These are phyloP conservation scores for Microcaecilia unicolor DNA, from an alignment of 2,797 vertebrate genomes.

Conservation along the genomic window DNA sequence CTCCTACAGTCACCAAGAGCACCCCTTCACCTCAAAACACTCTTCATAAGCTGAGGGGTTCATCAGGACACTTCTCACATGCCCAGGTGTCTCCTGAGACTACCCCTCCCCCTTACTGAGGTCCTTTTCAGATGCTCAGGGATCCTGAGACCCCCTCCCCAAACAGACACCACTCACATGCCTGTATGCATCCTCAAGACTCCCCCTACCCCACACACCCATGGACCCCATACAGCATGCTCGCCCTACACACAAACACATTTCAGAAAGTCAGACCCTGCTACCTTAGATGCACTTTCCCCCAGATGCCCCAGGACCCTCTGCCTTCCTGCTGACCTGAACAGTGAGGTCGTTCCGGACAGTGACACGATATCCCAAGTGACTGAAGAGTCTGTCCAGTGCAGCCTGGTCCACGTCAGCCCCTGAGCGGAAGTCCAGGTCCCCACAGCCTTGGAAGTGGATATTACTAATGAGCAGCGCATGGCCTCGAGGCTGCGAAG, in stretches of 20 bases:
- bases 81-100: no score
- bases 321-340: constrained; percentile 49
- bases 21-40: no score
- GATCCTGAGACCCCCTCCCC: no score
- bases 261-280: no score
- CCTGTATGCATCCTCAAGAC: no score
- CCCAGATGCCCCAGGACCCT: not conserved
- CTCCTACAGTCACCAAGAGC: no score
- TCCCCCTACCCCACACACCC: not conserved
- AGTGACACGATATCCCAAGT: constrained; percentile 72
- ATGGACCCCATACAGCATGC: not conserved
- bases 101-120: no score
- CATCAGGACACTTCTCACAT: no score
- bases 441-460: constrained; percentile 62
- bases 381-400: constrained; percentile 72
- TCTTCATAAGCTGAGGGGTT: no score
- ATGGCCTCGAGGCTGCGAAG: constrained; percentile 72
- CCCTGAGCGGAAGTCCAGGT: constrained; percentile 78
- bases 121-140: no score
- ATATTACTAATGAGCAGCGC: constrained; percentile 88
- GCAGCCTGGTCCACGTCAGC: constrained; percentile 81
- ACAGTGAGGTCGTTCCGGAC: constrained; percentile 66
- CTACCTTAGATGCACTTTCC: not conserved
- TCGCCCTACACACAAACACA: no score
- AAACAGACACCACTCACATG: no score